These are phyloP conservation scores for Stenichneumon culpator DNA, from an alignment of 2,888 invertebrate genomes.

Conservation along the genomic window DNA sequence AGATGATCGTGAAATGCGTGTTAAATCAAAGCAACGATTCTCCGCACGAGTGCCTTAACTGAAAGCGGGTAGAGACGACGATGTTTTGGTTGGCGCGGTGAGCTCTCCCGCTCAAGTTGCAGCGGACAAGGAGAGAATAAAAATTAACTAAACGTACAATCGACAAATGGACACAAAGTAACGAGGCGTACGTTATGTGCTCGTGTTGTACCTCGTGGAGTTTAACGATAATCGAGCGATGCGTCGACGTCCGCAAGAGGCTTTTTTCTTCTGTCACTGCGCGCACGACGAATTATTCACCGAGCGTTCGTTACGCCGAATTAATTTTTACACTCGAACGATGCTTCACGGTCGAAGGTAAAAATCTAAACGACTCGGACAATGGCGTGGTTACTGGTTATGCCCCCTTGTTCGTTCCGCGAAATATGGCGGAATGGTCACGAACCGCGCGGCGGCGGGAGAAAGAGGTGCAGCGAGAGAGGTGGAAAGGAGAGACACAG, in stretches of 20 bases:
- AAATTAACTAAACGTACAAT: background rate
- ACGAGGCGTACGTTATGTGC: background rate
- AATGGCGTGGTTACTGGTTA: conserved; percentile 76
- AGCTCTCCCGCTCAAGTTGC: background rate
- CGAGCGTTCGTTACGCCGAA: background rate
- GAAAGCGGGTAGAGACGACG: background rate
- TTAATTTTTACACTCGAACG: conserved; percentile 39
- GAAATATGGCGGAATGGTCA: conserved; percentile 63
- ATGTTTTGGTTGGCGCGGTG: background rate
- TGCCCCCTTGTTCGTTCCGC: conserved; percentile 62
- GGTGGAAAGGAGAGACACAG: background rate
- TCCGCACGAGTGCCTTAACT: background rate
- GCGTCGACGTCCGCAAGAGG: background rate
- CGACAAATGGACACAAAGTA: background rate
- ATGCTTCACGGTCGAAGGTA: conserved; percentile 17
- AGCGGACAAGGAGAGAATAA: background rate
- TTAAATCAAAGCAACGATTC: background rate
- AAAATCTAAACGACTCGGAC: conserved; percentile 64
- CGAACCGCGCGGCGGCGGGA: conserved; percentile 7
- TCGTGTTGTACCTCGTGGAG: conserved; percentile 8
- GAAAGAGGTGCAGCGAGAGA: background rate
- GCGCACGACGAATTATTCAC: background rate
- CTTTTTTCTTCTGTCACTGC: background rate
- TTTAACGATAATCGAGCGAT: background rate
- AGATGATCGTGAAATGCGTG: background rate